Conservation (phyloP, 2,113 vertebrate species). For the Sialia sialis region DNA sequence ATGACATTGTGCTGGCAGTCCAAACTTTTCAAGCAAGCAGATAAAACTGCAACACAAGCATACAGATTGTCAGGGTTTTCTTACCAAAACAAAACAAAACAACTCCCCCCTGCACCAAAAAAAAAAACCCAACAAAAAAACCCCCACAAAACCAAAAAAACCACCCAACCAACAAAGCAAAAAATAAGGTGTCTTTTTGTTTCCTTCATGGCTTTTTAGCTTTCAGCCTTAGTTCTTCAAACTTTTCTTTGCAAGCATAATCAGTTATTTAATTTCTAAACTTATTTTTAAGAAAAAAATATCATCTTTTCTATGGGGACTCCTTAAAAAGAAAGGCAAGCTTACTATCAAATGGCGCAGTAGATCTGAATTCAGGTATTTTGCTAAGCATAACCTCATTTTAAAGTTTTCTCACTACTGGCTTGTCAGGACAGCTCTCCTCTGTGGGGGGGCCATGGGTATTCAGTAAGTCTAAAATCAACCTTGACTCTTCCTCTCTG, state of each 20-base stretch:
- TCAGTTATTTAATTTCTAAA: not conserved
- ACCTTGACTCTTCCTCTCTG: not conserved
- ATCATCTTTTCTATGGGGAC: not conserved
- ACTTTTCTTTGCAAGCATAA: not conserved
- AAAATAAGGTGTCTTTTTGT: not conserved
- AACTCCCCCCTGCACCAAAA: too few relatives aligned
- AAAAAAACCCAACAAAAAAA: too few relatives aligned
- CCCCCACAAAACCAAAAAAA: too few relatives aligned
- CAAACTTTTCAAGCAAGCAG: not conserved
- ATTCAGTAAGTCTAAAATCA: not conserved
- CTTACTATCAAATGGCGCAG: not conserved
- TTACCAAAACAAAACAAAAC: accelerated
- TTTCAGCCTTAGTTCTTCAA: not conserved
- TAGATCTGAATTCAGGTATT: not conserved
- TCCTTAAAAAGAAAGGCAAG: not conserved
- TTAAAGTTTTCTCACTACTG: not conserved
- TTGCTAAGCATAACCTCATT: not conserved
- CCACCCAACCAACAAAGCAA: not conserved
- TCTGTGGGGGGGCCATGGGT: not conserved
- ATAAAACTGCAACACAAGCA: not conserved
- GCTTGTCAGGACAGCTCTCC: not conserved
- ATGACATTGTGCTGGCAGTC: not conserved
- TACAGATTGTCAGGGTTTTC: not conserved
- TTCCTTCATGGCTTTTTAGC: not conserved
- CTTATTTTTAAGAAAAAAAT: not conserved